A percentile compares a stretch with the other conserved stretches of the same genome.
Evolutionary conservation across 2,797 vertebrate species (phyloP).

Genomic region (Artibeus jamaicensis): DNA sequence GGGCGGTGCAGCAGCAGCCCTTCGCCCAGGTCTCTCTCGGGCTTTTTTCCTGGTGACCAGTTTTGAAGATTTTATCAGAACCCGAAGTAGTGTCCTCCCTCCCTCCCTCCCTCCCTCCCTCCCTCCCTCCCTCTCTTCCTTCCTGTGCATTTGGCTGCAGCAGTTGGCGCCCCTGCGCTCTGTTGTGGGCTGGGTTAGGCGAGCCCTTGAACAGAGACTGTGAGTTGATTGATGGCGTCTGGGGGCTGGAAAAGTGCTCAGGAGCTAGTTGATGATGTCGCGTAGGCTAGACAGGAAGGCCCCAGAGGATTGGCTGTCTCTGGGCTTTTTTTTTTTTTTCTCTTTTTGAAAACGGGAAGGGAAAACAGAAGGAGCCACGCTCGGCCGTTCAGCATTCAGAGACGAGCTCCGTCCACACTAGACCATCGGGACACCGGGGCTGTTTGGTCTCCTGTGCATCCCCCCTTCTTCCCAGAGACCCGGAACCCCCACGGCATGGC

Average conservation of each 20-base stretch:
- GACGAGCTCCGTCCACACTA: accelerated
- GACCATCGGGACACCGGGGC: neutral
- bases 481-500: accelerated
- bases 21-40: conserved; percentile 37
- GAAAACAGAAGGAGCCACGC: neutral
- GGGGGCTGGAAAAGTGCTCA: conserved; percentile 35
- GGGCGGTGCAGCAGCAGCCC: neutral
- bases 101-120: too few relatives aligned
- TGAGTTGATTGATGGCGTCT: conserved; percentile 51
- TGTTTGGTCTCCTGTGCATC: accelerated
- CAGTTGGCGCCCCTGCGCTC: neutral
- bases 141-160: neutral
- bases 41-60: conserved; percentile 38
- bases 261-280: conserved; percentile 56
- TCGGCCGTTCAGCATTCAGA: neutral
- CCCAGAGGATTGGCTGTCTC: conserved; percentile 41
- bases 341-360: neutral
- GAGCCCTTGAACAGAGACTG: conserved; percentile 60
- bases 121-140: neutral
- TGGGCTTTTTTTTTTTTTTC: neutral
- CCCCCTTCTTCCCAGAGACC: neutral
- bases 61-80: conserved; percentile 67
- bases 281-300: conserved; percentile 15
- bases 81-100: conserved; percentile 30
- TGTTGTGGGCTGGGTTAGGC: neutral